Percentiles rank a stretch among this genome's conserved stretches.
Evolutionary conservation across 35 echinoderm and acorn worm genomes (phyloP).

Genomic region (Ophiothrix spiculata): DNA sequence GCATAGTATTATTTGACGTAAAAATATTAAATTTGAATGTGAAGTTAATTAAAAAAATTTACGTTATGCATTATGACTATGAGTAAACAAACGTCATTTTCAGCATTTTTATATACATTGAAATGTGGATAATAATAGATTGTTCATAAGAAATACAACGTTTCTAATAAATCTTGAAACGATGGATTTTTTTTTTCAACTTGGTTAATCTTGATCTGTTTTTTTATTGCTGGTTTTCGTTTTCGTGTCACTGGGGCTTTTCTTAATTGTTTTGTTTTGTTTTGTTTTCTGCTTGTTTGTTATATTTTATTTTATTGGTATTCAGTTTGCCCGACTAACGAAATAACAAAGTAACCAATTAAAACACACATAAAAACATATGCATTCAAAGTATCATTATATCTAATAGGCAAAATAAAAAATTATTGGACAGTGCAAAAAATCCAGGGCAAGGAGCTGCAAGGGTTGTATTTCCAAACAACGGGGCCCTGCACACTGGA

Average conservation of each 20-base stretch:
- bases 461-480: too few species aligned
- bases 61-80: neutral
- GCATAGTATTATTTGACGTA: neutral
- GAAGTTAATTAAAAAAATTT: neutral
- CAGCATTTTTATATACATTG: neutral
- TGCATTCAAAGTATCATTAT: too few species aligned
- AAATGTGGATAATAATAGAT: neutral
- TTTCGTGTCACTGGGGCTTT: too few species aligned
- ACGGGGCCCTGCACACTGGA: too few species aligned
- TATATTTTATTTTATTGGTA: too few species aligned
- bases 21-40: neutral
- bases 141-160: neutral
- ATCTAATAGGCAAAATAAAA: too few species aligned
- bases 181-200: neutral
- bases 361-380: too few species aligned
- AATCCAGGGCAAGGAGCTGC: neutral
- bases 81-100: neutral
- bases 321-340: too few species aligned
- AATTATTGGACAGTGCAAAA: too few species aligned
- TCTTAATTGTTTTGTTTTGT: too few species aligned
- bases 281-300: too few species aligned
- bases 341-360: too few species aligned
- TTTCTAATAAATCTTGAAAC: neutral
- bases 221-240: neutral
- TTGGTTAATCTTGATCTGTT: neutral